Conservation (phyloP, 92 coral and sea anemone species). For the Palythoa heliodiscus region DNA sequence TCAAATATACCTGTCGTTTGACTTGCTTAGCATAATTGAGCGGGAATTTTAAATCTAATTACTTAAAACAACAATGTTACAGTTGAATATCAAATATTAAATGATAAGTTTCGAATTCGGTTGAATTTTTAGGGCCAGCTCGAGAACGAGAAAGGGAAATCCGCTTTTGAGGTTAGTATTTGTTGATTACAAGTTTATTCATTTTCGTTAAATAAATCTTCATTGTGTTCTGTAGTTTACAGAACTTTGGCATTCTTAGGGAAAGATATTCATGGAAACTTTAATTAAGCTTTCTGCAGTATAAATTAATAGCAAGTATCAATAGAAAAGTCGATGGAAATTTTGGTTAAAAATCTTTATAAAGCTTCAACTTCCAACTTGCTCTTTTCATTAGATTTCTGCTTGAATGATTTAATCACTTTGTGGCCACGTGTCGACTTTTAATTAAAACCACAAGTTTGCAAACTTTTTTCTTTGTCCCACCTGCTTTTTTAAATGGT, state of each 20-base stretch:
- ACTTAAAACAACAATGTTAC: background rate
- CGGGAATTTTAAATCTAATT: slow-evolving; percentile 17
- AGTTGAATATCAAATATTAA: background rate
- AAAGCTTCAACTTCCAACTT: slow-evolving; percentile 3
- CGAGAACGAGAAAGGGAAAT: slow-evolving; percentile 18
- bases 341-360: background rate
- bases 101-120: background rate
- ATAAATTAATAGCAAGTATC: too few relatives aligned
- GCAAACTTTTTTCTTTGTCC: slow-evolving; percentile 17
- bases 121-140: slow-evolving; percentile 10
- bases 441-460: slow-evolving; percentile 23
- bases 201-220: background rate
- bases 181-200: background rate
- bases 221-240: background rate
- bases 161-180: slow-evolving; percentile 28
- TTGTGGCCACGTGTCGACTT: slow-evolving; percentile 8
- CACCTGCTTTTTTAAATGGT: slow-evolving; percentile 26
- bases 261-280: too few relatives aligned
- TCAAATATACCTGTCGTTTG: background rate
- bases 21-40: background rate
- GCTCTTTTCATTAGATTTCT: background rate
- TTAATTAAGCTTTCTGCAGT: too few relatives aligned
- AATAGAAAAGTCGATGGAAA: too few relatives aligned
- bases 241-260: background rate
- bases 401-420: background rate